Evolutionary conservation across 2,888 invertebrate genomes (phyloP), one percentile per base, ranked within the genome.

Genomic region (Thymelicus sylvestris): DNA sequence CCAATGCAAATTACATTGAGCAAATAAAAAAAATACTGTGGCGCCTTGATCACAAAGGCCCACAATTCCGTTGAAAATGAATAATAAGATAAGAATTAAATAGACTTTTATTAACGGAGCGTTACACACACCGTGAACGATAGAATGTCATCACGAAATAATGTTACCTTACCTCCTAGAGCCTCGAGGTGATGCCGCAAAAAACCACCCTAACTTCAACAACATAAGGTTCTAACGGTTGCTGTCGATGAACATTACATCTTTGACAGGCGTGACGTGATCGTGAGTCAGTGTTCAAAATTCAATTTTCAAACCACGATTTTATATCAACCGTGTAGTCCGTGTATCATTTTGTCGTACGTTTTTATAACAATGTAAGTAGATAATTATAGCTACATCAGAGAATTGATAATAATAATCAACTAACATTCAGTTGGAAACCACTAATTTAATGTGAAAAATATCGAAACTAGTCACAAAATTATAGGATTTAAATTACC

Each of bases 211-310:
- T 66, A 59, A 31, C 13, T 1, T n/a, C 6, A 7, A 47, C 8
- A 10, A 1, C n/a, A 31, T 10, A 57, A 44, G 50, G n/a, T 38
- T 57, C 24, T 44, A 55, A 47, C 12, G 7, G 6, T 0, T 13
- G 10, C 7, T 15, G 47, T 13, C 47, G 7, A 19, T 44, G 10
- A 19, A 10, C 44, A 47, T n/a, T 2, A 15, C 19, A 12, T 47
- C 62, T 24, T 39, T 47, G 24, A 62, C 62, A 47, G 62, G 47
- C 44, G 44, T 65, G 65, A 65, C 55, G 47, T 1, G 19, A 63
- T 44, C 13, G 19, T 65, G 65, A 65, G 19, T 65, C 65, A 55
- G 41, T 41, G 55, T 39, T 55, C 19, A 41, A 65, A 65, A 55
- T 41, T 12, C 10, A 65, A 55, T 65, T 55, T 65, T 41, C 41